Conservation (phyloP, 2,888 invertebrate genomes). For the Antheraea yamamai region DNA sequence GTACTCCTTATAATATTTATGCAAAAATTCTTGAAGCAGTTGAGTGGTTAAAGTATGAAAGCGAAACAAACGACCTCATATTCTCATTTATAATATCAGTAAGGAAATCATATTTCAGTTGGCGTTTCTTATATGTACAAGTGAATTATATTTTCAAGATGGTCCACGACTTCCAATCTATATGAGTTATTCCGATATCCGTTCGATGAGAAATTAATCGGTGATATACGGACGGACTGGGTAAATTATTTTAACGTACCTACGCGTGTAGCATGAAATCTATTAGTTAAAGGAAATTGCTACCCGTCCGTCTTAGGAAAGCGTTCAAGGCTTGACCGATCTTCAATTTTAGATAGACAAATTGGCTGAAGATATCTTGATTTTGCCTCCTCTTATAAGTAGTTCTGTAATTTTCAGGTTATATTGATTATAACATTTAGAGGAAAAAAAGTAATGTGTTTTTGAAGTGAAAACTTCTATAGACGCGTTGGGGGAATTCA, state of each 20-base stretch:
- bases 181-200: constrained; percentile 49
- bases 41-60: too few species aligned
- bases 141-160: neutral
- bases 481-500: too few species aligned
- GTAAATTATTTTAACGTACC: constrained; percentile 54
- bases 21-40: too few species aligned
- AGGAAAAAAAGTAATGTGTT: too few species aligned
- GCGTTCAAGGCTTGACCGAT: constrained; percentile 31
- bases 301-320: constrained; percentile 71
- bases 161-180: constrained; percentile 45
- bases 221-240: constrained; percentile 47
- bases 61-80: too few species aligned
- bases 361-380: neutral
- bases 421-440: too few species aligned
- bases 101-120: neutral
- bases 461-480: too few species aligned
- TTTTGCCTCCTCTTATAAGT: neutral
- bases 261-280: constrained; percentile 57
- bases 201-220: constrained; percentile 58
- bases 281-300: constrained; percentile 78
- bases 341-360: constrained; percentile 22
- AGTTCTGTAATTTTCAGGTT: neutral
- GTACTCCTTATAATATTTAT: too few species aligned
- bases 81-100: too few species aligned
- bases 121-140: neutral